phyloP scores from a whole-genome alignment of 2,797 vertebrate genomes.

The Cirrhinus mrigala region DNA sequence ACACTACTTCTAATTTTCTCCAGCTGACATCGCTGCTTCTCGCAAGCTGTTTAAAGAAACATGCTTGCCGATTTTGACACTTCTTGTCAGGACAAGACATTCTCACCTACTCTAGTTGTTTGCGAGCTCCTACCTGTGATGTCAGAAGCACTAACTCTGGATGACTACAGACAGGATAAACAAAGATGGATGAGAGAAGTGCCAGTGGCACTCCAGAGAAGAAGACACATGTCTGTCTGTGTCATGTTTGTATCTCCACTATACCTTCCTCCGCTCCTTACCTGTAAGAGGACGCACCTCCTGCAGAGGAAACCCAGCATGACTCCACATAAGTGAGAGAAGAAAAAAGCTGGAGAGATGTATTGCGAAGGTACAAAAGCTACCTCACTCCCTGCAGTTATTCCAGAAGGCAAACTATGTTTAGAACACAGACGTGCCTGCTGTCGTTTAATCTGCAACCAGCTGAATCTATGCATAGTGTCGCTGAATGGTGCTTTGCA shows the following conservation, averaged over 20 bases:
- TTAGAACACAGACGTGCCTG: conserved; percentile 15
- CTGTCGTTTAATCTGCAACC: neutral
- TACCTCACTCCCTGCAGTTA: conserved; percentile 17
- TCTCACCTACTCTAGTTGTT: conserved; percentile 42
- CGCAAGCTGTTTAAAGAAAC: conserved; percentile 44
- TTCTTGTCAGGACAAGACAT: conserved; percentile 44
- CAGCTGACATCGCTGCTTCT: conserved; percentile 26
- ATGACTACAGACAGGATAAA: conserved; percentile 39
- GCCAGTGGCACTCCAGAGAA: conserved; percentile 39
- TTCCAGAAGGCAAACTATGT: conserved; percentile 32
- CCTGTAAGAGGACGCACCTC: conserved; percentile 25
- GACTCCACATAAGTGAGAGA: conserved; percentile 44
- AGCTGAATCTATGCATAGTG: neutral
- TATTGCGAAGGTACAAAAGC: conserved; percentile 3
- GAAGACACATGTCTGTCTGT: conserved; percentile 39
- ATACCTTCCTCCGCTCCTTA: conserved; percentile 36
- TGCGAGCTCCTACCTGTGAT: conserved; percentile 22
- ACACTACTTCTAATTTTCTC: conserved; percentile 33
- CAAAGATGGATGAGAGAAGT: conserved; percentile 42
- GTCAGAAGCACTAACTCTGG: conserved; percentile 28
- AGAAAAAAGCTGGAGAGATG: conserved; percentile 8
- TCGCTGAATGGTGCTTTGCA: neutral
- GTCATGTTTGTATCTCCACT: conserved; percentile 35
- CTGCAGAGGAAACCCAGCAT: conserved; percentile 49
- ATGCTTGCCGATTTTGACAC: conserved; percentile 40